Base-by-base conservation (phyloP, 2,797 vertebrate species). In the Myotis daubentonii region DNA sequence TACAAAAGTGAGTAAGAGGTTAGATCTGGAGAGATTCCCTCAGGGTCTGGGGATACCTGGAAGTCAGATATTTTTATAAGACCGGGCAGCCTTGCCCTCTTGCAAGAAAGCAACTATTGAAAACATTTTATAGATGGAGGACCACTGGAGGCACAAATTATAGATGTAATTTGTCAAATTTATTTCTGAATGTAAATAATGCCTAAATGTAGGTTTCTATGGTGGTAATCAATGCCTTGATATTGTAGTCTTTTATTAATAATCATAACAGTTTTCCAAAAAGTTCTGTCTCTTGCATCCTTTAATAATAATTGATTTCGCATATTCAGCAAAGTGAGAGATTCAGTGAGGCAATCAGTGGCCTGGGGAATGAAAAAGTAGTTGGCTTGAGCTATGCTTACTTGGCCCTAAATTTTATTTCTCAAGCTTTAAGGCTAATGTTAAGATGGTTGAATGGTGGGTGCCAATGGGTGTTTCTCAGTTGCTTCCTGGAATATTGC, bases 401-500 rank as follows among this genome's bases (percentile, higher is more conserved):
- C 82, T 95, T 94, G 86, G 91, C 95, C 51, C 41, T 70, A 51
- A 86, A 68, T 78, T 85, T 87, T 91, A 83, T 95, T 97, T 94
- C 88, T 91, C 93, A 86, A 91, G 82, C 71, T 71, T 86, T 60
- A 87, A 84, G 68, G 72, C 66, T 84, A 80, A 93, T n/a, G 80
- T 83, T 93, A 74, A 86, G 49, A 84, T 30, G 68, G 89, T 81
- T 93, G 65, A 72, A 66, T 65, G 57, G 47, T 36, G 28, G 44
- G 44, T 94, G 79, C 92, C 94, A 89, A 91, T 96, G 91, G 80
- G 89, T 95, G 95, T 94, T 97, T 94, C 94, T 91, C 41, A 30
- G 55, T 80, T 49, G 88, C 96, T 97, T 97, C 95, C 83, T 96
- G 96, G 92, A 97, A 97, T 53, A 41, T 15, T 91, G 44, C 47